These are phyloP conservation scores for Etia nguti DNA, from an alignment of 2,113 vertebrate genomes.

Conservation along the genomic window DNA sequence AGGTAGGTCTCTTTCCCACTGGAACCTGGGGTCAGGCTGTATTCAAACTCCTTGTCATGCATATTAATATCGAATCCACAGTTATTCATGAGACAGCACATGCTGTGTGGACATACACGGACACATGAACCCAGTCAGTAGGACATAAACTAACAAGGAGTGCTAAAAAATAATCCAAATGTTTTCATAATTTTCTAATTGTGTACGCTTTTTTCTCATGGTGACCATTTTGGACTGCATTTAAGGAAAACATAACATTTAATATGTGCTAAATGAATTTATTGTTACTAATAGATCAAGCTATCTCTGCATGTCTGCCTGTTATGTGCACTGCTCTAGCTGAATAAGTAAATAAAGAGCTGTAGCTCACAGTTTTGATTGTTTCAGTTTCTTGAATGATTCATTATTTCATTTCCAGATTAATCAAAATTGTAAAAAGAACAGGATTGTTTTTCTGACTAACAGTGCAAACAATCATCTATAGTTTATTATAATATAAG, in stretches of 20 bases:
- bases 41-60: not conserved
- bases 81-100: not conserved
- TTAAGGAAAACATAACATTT: not conserved
- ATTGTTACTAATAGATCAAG: not conserved
- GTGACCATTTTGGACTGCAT: not conserved
- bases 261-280: not conserved
- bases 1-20: conserved; percentile 1
- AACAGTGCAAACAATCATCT: not conserved
- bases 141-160: not conserved
- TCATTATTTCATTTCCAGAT: not conserved
- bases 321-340: not conserved
- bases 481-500: not conserved
- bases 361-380: not conserved
- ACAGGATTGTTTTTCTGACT: not conserved
- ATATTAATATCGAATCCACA: not conserved
- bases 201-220: not conserved
- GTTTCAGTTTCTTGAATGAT: not conserved
- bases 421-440: not conserved
- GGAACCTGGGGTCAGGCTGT: not conserved
- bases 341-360: not conserved
- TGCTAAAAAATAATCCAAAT: not conserved
- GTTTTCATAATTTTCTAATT: not conserved
- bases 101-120: not conserved
- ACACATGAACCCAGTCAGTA: not conserved
- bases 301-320: not conserved